A percentile compares a stretch with the other conserved stretches of the same genome.
Conservation (phyloP, 2,797 vertebrate genomes). For the Danio aesculapii region DNA sequence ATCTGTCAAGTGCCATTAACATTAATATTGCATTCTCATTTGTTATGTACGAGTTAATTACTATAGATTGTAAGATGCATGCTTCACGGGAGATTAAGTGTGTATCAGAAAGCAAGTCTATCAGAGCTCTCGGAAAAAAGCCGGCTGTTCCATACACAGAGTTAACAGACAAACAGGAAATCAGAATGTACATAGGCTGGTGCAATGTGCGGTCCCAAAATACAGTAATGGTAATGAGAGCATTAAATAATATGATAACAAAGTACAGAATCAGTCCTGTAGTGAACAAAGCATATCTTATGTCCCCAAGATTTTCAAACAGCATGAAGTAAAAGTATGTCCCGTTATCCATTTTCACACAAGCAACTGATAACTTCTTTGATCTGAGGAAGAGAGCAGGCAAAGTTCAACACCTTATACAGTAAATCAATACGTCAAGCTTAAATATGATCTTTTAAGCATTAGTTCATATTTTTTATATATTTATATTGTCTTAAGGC, state of each 20-base stretch:
- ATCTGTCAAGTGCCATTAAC: constrained; percentile 59
- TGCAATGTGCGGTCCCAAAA: constrained; percentile 46
- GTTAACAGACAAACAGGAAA: constrained; percentile 55
- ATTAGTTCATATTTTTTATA: no score
- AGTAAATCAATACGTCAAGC: no score
- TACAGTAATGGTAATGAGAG: constrained; percentile 45
- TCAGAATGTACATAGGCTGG: constrained; percentile 60
- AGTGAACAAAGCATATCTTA: constrained; percentile 49
- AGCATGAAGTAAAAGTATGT: constrained; percentile 49
- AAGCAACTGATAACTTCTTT: no score
- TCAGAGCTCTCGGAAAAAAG: constrained; percentile 53
- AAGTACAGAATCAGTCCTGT: constrained; percentile 44
- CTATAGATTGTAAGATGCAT: constrained; percentile 53
- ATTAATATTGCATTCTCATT: constrained; percentile 56
- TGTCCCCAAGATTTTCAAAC: constrained; percentile 48
- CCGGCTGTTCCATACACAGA: constrained; percentile 53
- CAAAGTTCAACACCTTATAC: no score
- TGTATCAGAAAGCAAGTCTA: constrained; percentile 41
- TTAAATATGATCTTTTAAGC: no score
- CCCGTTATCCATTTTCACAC: constrained; percentile 48
- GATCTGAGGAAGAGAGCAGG: no score
- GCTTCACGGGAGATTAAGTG: constrained; percentile 44
- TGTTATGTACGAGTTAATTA: constrained; percentile 51
- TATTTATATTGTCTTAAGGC: no score
- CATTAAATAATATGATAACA: constrained; percentile 49